A percentile compares a stretch with the other conserved stretches of the same genome.
These are phyloP conservation scores for Grammomys dolichurus DNA, from an alignment of 2,113 vertebrate species.

Conservation along the genomic window DNA sequence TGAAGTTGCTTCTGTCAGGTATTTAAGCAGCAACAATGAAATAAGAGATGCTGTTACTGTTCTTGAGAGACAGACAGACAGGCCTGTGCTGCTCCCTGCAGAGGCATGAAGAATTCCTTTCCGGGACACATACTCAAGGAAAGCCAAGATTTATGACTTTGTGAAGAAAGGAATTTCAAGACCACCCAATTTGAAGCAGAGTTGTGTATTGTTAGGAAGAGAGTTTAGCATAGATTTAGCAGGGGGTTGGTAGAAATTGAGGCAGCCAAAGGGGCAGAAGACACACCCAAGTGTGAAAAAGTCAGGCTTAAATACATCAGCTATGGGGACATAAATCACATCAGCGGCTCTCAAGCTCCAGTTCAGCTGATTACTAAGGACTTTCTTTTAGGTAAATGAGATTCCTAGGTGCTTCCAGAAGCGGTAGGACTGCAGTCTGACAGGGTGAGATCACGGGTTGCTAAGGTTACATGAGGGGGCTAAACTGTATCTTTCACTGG, in stretches of 20 bases:
- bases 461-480: too few relatives aligned
- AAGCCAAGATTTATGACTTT: neutral
- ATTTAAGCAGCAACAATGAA: neutral
- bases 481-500: neutral
- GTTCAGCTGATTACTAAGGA: neutral
- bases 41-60: too few relatives aligned
- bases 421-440: neutral
- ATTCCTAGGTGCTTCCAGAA: neutral
- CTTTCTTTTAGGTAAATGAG: neutral
- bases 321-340: neutral
- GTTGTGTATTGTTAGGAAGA: neutral
- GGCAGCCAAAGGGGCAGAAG: neutral
- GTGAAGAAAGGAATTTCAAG: neutral
- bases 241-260: neutral
- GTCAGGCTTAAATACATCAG: neutral
- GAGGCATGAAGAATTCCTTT: neutral
- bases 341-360: neutral
- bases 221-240: neutral
- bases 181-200: neutral
- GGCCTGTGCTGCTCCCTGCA: neutral
- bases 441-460: neutral
- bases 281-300: neutral
- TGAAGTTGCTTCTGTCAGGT: neutral
- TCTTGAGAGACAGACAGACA: neutral
- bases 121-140: neutral